Evolutionary conservation across 2,888 invertebrate genomes (phyloP).

Genomic region (Vanessa cardui): DNA sequence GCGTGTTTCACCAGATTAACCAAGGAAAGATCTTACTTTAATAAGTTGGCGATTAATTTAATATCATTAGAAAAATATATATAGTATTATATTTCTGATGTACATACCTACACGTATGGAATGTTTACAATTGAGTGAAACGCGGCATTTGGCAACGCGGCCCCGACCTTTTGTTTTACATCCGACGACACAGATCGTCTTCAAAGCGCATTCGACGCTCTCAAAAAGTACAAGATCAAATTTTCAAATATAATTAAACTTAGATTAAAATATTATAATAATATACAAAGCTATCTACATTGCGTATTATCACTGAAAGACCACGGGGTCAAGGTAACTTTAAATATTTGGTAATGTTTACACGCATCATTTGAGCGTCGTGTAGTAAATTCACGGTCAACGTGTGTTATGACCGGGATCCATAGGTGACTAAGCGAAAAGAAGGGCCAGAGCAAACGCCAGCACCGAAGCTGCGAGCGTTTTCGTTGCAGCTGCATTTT

Average conservation of each 20-base stretch:
- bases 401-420: slow-evolving; percentile 45
- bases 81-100: slow-evolving; percentile 15
- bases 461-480: slow-evolving; percentile 58
- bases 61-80: slow-evolving; percentile 21
- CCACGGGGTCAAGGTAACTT: slow-evolving; percentile 76
- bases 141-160: slow-evolving; percentile 66
- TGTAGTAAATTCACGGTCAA: slow-evolving; percentile 53
- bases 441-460: slow-evolving; percentile 62
- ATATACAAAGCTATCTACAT: slow-evolving; percentile 75
- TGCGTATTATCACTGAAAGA: slow-evolving; percentile 73
- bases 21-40: slow-evolving; percentile 21
- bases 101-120: slow-evolving; percentile 59
- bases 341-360: slow-evolving; percentile 78
- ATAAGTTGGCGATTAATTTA: slow-evolving; percentile 26
- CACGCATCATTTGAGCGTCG: slow-evolving; percentile 65
- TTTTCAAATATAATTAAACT: slow-evolving; percentile 41
- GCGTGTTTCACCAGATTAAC: slow-evolving; percentile 34
- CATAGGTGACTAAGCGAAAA: slow-evolving; percentile 64
- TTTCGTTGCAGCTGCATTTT: slow-evolving; percentile 58
- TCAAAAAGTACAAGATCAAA: slow-evolving; percentile 53
- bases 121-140: slow-evolving; percentile 66
- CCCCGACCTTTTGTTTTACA: slow-evolving; percentile 71
- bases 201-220: slow-evolving; percentile 57
- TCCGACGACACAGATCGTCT: slow-evolving; percentile 61
- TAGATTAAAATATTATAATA: slow-evolving; percentile 47